phyloP scores from a whole-genome alignment of 2,797 vertebrate species.

The Furcifer pardalis region DNA sequence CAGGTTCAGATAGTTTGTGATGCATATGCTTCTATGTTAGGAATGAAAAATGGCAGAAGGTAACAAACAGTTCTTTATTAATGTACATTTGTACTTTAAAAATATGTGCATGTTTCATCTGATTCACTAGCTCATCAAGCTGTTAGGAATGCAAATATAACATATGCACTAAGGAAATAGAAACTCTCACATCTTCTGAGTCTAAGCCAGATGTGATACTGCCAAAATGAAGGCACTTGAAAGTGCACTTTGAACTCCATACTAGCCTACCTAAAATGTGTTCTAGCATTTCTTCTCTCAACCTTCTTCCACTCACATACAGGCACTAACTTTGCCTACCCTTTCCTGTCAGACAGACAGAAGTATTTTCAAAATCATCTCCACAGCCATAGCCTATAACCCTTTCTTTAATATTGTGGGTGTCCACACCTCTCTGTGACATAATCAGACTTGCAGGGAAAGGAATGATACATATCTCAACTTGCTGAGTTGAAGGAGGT shows the following conservation, averaged over 20 bases:
- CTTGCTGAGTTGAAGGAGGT: not conserved
- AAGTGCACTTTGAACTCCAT: not conserved
- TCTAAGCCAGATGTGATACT: no score
- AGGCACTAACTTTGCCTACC: not conserved
- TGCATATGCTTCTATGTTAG: not conserved
- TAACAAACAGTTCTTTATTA: not conserved
- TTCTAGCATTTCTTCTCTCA: not conserved
- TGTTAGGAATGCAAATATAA: not conserved
- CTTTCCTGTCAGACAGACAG: not conserved
- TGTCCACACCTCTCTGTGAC: not conserved
- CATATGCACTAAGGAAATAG: not conserved
- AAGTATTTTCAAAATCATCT: not conserved
- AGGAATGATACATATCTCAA: not conserved
- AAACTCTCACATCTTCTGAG: rapidly evolving
- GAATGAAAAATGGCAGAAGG: not conserved
- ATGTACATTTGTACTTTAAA: not conserved
- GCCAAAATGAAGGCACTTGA: no score
- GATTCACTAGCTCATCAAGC: not conserved
- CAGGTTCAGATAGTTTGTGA: not conserved
- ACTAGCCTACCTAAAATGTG: not conserved
- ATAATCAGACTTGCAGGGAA: not conserved
- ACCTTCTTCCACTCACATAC: not conserved
- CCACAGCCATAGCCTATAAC: not conserved
- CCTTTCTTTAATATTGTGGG: not conserved
- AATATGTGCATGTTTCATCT: not conserved